A percentile compares a stretch with the other conserved stretches of the same genome.
These are phyloP conservation scores for Otocyon megalotis DNA, from an alignment of 2,113 vertebrate genomes.

Conservation along the genomic window DNA sequence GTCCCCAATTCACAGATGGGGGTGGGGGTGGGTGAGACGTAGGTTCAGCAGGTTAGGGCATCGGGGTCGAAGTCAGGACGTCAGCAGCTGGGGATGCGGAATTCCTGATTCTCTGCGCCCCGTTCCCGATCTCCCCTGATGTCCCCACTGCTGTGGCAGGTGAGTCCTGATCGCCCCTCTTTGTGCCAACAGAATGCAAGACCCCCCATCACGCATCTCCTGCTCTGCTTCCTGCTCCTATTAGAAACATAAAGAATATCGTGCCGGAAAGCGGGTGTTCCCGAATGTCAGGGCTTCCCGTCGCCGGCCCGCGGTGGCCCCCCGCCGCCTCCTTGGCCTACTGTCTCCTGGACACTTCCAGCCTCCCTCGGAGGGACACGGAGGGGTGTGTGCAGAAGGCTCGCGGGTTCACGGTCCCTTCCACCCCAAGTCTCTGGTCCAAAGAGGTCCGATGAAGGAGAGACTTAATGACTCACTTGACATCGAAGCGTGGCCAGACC, in stretches of 20 bases:
- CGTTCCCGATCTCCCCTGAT: no score
- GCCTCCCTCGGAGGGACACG: neutral
- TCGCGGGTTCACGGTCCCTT: neutral
- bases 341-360: constrained; percentile 14
- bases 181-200: neutral
- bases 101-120: neutral
- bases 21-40: neutral
- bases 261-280: neutral
- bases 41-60: neutral
- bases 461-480: constrained; percentile 40
- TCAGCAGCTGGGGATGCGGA: neutral
- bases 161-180: neutral
- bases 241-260: neutral
- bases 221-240: neutral
- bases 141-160: no score
- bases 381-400: neutral
- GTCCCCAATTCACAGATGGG: neutral
- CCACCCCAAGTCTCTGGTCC: neutral
- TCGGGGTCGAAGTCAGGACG: neutral
- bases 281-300: neutral
- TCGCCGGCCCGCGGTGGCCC: neutral
- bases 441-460: constrained; percentile 23
- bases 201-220: neutral
- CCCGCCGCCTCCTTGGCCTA: neutral
- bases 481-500: neutral